Base-by-base conservation (phyloP, 2,888 invertebrate species). In the Dicyrtomina minuta region DNA sequence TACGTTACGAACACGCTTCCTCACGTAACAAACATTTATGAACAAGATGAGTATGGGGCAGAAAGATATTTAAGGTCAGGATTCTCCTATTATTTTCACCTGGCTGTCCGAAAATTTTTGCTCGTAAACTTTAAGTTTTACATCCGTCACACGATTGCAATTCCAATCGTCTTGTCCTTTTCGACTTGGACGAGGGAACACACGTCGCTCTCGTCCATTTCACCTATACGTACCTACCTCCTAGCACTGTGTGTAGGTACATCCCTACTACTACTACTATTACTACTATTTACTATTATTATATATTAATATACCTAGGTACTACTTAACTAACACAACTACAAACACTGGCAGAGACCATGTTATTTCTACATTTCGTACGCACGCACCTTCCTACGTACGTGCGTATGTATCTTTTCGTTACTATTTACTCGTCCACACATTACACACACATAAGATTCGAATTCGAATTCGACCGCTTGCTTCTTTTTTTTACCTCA, bases 1-100 rank as follows among this genome's bases (percentile, higher is more conserved):
- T 15, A 58, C 55, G 58, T 58, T 58, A n/a, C n/a, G 41, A 59
- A 59, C 59, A 22, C 8, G 20, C 61, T 33, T 15, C n/a, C 64
- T 62, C 51, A 51, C 49, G 64, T 64, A 64, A 62, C n/a, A 62
- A 49, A 49, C 41, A 59, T 41, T 12, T n/a, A 41, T 39, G 51
- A 59, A 59, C 59, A 59, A n/a, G 49, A 61, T 61, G 61, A 61
- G 61, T 49, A 49, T 17, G 61, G 27, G 61, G 49, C 39, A 51
- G 39, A 17, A 43, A 27, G 49, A 66, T 58, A 66, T 66, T 58
- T 59, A 66, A 59, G 66, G 44, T 53, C 53, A 46, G 49, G 62
- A 55, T 66, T 66, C 66, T 64, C 66, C 66, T 66, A 70, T 70
- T 70, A 70, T 70, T 70, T 70, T 70, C 70, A 70, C 70, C 66